Conservation (phyloP, 2,888 invertebrate species). For the Syrista parreyssii region DNA sequence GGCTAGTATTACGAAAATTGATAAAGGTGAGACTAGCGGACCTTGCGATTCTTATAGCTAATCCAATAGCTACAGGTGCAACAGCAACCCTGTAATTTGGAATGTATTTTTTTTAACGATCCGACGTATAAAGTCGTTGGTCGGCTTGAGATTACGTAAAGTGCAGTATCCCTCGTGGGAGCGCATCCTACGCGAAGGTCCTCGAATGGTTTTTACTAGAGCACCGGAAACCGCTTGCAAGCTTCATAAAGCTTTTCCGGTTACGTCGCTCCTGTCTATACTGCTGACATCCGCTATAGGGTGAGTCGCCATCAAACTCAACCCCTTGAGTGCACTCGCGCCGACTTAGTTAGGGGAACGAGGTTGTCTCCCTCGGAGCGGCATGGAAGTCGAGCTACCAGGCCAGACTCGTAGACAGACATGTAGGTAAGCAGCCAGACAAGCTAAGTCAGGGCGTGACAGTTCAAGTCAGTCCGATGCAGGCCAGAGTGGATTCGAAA, state of each 20-base stretch:
- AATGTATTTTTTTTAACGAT: not conserved
- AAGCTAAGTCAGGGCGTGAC: not conserved
- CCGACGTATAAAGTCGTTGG: not conserved
- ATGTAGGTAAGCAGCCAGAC: not conserved
- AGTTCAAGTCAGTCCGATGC: not conserved
- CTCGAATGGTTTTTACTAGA: not conserved
- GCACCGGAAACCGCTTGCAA: constrained; percentile 12
- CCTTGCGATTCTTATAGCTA: not conserved
- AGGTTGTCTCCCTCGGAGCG: constrained; percentile 33
- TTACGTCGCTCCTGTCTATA: constrained; percentile 32
- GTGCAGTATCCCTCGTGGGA: not conserved
- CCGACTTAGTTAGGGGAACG: constrained; percentile 47
- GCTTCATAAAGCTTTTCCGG: constrained; percentile 28
- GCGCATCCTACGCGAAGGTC: not conserved
- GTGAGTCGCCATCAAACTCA: not conserved
- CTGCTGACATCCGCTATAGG: constrained; percentile 14
- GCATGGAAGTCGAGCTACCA: not conserved
- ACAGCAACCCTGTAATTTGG: too few relatives aligned
- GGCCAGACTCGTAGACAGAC: not conserved
- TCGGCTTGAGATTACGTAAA: not conserved
- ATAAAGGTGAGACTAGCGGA: not conserved
- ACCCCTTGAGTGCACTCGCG: constrained; percentile 45
- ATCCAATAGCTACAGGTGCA: not conserved
- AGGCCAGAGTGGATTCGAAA: not conserved
- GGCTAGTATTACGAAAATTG: not conserved